phyloP scores from a whole-genome alignment of 2,113 vertebrate genomes.

The Laticauda laticaudata region DNA sequence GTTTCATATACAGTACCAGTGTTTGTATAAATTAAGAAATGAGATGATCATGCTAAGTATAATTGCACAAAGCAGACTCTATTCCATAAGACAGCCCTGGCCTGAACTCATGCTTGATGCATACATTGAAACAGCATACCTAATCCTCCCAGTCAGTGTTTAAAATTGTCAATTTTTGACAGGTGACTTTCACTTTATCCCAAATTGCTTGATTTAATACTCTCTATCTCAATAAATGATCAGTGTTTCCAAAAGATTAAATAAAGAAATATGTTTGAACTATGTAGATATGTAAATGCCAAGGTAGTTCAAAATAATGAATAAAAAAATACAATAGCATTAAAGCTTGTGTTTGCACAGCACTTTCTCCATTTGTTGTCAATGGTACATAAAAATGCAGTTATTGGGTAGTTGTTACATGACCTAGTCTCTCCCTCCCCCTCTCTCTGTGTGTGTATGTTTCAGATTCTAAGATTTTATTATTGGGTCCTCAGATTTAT shows the following conservation, averaged over 20 bases:
- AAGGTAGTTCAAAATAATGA: neutral
- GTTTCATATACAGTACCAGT: neutral
- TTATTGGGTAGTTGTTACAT: neutral
- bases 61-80: neutral
- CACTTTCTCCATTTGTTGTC: neutral
- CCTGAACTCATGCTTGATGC: neutral
- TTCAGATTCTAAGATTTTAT: neutral
- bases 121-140: neutral
- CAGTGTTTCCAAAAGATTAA: neutral
- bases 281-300: neutral
- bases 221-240: neutral
- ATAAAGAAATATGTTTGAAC: neutral
- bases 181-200: neutral
- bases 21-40: neutral
- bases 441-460: neutral
- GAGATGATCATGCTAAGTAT: neutral
- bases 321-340: neutral
- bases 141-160: neutral
- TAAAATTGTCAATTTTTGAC: neutral
- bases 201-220: neutral
- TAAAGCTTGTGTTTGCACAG: neutral
- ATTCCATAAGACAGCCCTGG: neutral
- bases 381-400: neutral
- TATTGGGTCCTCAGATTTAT: neutral
- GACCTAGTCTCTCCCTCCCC: neutral